These are phyloP conservation scores for Amphiprion percula DNA, from an alignment of 2,113 vertebrate species.

Conservation along the genomic window DNA sequence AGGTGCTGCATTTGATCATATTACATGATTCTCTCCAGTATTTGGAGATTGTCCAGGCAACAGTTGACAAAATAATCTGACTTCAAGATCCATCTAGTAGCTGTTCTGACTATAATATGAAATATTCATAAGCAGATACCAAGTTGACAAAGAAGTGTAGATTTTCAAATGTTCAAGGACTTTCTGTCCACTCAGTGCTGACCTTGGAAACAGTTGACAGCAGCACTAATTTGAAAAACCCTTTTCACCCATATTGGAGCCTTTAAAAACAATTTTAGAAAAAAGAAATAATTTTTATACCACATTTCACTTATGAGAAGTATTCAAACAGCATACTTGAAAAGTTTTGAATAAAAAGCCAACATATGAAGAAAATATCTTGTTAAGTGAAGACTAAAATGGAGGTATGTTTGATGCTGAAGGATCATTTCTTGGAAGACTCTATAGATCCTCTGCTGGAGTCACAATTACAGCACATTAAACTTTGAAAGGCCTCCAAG, in stretches of 20 bases:
- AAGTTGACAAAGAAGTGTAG: too few relatives aligned
- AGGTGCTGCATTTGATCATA: too few relatives aligned
- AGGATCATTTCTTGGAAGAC: constrained; percentile 51
- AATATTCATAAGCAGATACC: too few relatives aligned
- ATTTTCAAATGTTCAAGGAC: too few relatives aligned
- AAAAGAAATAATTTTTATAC: neutral
- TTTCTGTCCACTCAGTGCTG: neutral
- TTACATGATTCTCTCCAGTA: too few relatives aligned
- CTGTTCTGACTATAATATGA: too few relatives aligned
- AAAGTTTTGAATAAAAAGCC: constrained; percentile 15
- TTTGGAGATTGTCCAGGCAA: too few relatives aligned
- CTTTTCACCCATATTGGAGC: neutral
- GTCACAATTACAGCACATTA: constrained; percentile 60
- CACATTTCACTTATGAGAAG: constrained; percentile 10
- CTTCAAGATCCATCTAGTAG: too few relatives aligned
- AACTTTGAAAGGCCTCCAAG: constrained; percentile 67
- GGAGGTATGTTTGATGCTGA: constrained; percentile 13
- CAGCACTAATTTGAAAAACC: neutral
- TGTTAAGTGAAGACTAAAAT: constrained; percentile 20
- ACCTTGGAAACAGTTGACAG: neutral
- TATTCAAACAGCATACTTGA: neutral
- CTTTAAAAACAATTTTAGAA: neutral
- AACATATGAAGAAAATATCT: constrained; percentile 13
- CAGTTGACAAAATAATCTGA: too few relatives aligned
- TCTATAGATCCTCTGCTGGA: constrained; percentile 44